phyloP scores from a whole-genome alignment of 2,113 vertebrate genomes.

The Aldabrachelys gigantea region DNA sequence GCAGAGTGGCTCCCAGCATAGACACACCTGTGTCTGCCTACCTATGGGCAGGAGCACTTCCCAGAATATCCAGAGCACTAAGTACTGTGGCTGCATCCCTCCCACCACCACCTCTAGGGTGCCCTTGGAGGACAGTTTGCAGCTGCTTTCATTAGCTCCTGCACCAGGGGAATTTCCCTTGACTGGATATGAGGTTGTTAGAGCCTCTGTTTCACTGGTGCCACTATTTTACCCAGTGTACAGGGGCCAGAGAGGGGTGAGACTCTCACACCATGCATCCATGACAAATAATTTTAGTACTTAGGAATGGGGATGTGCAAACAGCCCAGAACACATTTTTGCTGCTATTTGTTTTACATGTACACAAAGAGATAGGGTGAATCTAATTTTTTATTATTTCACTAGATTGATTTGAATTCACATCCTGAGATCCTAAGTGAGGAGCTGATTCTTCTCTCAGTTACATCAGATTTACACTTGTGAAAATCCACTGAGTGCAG shows the following conservation, averaged over 20 bases:
- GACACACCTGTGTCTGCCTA: neutral
- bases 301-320: neutral
- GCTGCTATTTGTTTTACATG: neutral
- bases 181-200: neutral
- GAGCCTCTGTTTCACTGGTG: neutral
- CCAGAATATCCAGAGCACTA: neutral
- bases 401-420: constrained; percentile 10
- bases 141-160: neutral
- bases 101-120: neutral
- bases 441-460: neutral
- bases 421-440: constrained; percentile 6
- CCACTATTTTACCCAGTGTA: accelerated
- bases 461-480: constrained; percentile 34
- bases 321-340: neutral
- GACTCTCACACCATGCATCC: neutral
- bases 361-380: neutral
- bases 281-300: neutral
- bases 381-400: neutral
- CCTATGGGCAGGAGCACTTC: accelerated
- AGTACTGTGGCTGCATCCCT: accelerated
- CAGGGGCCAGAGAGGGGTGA: neutral
- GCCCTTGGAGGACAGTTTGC: neutral
- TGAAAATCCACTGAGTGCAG: constrained; percentile 15
- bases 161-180: neutral
- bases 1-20: neutral